Evolutionary conservation across 2,113 vertebrate genomes (phyloP), one percentile per base, ranked within the genome.

Genomic region (Polyodon spathula): DNA sequence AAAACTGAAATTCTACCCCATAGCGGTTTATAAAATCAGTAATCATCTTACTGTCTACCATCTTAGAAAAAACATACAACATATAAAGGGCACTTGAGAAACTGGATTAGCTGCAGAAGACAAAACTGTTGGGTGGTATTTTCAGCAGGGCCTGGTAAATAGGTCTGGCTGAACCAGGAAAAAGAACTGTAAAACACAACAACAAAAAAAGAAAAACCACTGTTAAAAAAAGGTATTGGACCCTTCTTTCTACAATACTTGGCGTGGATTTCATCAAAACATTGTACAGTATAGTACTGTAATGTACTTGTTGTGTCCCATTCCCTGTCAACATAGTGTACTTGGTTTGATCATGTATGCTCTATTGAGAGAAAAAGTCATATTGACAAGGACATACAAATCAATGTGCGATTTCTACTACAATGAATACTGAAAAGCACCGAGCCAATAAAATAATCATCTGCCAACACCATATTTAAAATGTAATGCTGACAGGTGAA

Each of bases 121-220:
- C 84, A 89, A 97, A 97, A 98, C 92, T 94, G 93, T 95, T 96
- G 94, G 93, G 92, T 97, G 93, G 93, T 88, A 94, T 97, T 97
- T 94, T 97, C 95, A 93, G 94, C 94, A 89, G 94, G 93, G 92
- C 92, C 93, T 95, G 95, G 93, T 96, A 94, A 92, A 93, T 94
- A 95, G 94, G 93, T 95, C 90, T 95, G 95, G 94, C 93, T 96
- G 95, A 97, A 97, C 94, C 96, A 97, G 95, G 95, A 93, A 97
- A 97, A 97, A 98, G 90, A 98, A 98, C 95, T 98, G 96, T 95
- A 97, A 97, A 97, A 98, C 95, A 98, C 95, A 97, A 98, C 93
- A 97, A 98, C 92, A 98, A 97, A 93, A 65, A 95, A 97, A 95
- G 92, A 97, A 97, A 97, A 93, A 96, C 92, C 93, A 97, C 94